Conservation (phyloP, 2,888 invertebrate species). For the Drepana falcataria region DNA sequence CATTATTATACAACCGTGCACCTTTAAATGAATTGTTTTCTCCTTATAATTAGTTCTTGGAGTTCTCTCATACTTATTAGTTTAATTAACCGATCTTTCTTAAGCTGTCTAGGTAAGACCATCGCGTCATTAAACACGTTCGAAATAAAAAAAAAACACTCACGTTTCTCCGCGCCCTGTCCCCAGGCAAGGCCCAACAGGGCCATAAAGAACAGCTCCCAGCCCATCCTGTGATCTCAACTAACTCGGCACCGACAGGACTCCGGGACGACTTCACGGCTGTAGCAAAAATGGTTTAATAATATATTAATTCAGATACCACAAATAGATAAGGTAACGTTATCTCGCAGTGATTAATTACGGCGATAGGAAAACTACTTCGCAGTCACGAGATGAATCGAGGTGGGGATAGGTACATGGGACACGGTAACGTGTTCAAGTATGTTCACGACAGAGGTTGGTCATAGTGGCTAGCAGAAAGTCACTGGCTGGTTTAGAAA, state of each 20-base stretch:
- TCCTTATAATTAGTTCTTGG: too few species aligned
- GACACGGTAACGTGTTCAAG: too few species aligned
- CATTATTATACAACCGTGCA: too few species aligned
- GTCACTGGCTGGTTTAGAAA: too few species aligned
- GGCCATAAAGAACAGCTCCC: constrained; percentile 20
- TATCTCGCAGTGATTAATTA: constrained; percentile 54
- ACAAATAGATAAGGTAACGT: constrained; percentile 54
- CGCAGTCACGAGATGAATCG: constrained; percentile 58
- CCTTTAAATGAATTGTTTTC: too few species aligned
- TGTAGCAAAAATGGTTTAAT: constrained; percentile 46
- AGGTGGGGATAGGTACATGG: constrained; percentile 16
- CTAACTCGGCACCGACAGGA: constrained; percentile 11
- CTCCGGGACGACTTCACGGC: constrained; percentile 40
- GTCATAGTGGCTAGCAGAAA: too few species aligned
- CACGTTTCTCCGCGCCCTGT: constrained; percentile 30
- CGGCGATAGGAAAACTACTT: constrained; percentile 63
- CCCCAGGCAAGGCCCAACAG: constrained; percentile 18
- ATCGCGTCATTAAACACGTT: neutral
- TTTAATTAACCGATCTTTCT: too few species aligned
- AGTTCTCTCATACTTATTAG: too few species aligned
- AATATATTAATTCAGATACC: constrained; percentile 23
- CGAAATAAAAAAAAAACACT: constrained; percentile 9
- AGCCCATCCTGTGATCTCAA: constrained; percentile 19
- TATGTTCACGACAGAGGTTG: neutral
- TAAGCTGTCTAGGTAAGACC: too few species aligned